Conservation (phyloP, 2,888 invertebrate species). For the Lepidochitona cinerea region DNA sequence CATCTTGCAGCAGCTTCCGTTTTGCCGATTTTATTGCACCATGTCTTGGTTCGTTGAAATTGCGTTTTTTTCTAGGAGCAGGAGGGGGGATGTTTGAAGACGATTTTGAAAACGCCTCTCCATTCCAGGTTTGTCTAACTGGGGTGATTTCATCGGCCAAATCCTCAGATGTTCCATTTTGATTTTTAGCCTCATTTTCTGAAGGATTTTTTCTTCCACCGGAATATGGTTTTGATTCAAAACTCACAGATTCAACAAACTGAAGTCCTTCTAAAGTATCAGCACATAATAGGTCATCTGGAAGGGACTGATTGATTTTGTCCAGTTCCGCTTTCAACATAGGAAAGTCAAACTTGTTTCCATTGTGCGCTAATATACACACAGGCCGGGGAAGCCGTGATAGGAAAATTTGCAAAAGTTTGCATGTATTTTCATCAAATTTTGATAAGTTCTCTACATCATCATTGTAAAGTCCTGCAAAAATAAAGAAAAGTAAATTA, state of each 20-base stretch:
- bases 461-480: constrained; percentile 77
- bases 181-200: too few relatives aligned
- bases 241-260: constrained; percentile 11
- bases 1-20: background rate
- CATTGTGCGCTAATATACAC: constrained; percentile 88
- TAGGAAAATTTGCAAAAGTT: constrained; percentile 78
- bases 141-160: background rate
- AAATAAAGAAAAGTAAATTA: background rate
- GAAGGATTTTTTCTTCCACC: too few relatives aligned
- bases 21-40: background rate
- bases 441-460: constrained; percentile 77
- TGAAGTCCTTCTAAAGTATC: constrained; percentile 79
- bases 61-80: background rate
- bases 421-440: constrained; percentile 76
- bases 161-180: background rate
- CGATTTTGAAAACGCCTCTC: too few relatives aligned
- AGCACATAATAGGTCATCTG: constrained; percentile 76
- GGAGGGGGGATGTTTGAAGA: background rate
- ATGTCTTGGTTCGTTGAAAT: background rate
- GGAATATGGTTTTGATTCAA: too few relatives aligned
- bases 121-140: too few relatives aligned
- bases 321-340: constrained; percentile 79
- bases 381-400: constrained; percentile 78
- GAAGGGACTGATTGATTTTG: constrained; percentile 73
- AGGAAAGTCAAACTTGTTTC: constrained; percentile 83